Base-by-base conservation (phyloP, 2,797 vertebrate genomes). In the Syngnathus rostellatus region DNA sequence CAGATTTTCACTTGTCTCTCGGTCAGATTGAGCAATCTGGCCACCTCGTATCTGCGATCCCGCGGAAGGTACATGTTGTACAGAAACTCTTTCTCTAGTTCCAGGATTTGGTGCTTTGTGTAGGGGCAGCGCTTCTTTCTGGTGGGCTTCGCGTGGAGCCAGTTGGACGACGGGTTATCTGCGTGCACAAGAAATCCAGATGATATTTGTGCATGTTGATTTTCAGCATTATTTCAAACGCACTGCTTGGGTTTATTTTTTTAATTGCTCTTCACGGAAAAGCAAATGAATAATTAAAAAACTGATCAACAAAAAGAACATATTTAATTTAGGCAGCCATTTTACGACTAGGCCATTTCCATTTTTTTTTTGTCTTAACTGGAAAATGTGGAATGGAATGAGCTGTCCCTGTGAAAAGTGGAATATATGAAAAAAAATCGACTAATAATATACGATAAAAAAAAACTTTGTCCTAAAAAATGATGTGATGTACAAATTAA, bases 1-100 rank as follows among this genome's bases (percentile, higher is more conserved):
- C 97, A 98, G 83, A 99, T 99, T 92, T 99, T 99, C 81, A 99
- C 95, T 92, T 99, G 97, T 90, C 97, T 94, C 85, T 98, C 97
- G 10, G 95, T 98, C 85, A 99, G 89, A 89, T 93, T 97, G 78
- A 99, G 93, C 63, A 94, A 82, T 70, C 94, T 92, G 50, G 97
- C 96, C 77, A 99, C 92, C 77, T 99, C 96, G 64, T 97, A 98
- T 86, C 97, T 94, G 68, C 97, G 95, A 85, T 99, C 96, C 89
- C 97, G 91, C 65, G 97, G 97, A 69, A 99, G 96, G 85, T 99
- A 99, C 96, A 99, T 99, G 84, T 99, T 99, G 91, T 96, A 99
- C 37, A 99, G 88, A 90, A 99, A 99, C 77, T 99, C 97, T 76
- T 99, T 99, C 80, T 99, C 96, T 91, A 98, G 88, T 86, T 99